Conservation (phyloP, 2,113 vertebrate genomes). For the Pteronura brasiliensis region DNA sequence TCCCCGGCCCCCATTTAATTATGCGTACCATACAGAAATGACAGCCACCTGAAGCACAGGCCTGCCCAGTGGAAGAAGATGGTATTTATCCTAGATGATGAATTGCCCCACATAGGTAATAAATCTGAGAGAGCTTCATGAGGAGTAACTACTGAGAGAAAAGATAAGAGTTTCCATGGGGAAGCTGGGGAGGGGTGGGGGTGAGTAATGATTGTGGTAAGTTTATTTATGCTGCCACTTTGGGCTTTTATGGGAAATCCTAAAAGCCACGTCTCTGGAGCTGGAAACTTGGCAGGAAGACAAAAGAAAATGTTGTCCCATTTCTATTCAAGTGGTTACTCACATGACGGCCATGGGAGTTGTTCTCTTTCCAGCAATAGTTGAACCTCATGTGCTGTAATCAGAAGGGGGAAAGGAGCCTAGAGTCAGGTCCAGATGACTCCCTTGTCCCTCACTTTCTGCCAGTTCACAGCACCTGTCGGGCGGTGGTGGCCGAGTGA, state of each 20-base stretch:
- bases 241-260: slow-evolving; percentile 74
- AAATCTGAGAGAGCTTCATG: slow-evolving; percentile 12
- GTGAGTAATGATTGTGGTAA: slow-evolving; percentile 42
- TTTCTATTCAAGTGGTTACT: slow-evolving; percentile 65
- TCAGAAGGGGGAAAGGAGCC: slow-evolving; percentile 30
- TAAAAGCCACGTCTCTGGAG: slow-evolving; percentile 78
- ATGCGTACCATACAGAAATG: neutral
- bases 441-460: slow-evolving; percentile 2
- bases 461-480: slow-evolving; percentile 5
- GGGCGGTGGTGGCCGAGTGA: slow-evolving; percentile 25
- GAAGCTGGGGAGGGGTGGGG: slow-evolving; percentile 15
- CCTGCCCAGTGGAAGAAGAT: neutral
- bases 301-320: slow-evolving; percentile 65
- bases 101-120: neutral
- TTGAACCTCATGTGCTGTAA: slow-evolving; percentile 5
- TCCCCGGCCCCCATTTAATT: slow-evolving; percentile 25
- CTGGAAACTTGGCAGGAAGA: slow-evolving; percentile 71
- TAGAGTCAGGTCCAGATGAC: slow-evolving; percentile 1
- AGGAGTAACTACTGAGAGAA: slow-evolving; percentile 33
- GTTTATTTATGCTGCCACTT: slow-evolving; percentile 69
- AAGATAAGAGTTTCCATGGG: slow-evolving; percentile 62
- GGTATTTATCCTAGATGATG: slow-evolving; percentile 15
- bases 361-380: slow-evolving; percentile 61
- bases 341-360: slow-evolving; percentile 47
- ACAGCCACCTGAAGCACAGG: neutral